phyloP scores from a whole-genome alignment of 2,888 invertebrate genomes.

The Oligia latruncula region DNA sequence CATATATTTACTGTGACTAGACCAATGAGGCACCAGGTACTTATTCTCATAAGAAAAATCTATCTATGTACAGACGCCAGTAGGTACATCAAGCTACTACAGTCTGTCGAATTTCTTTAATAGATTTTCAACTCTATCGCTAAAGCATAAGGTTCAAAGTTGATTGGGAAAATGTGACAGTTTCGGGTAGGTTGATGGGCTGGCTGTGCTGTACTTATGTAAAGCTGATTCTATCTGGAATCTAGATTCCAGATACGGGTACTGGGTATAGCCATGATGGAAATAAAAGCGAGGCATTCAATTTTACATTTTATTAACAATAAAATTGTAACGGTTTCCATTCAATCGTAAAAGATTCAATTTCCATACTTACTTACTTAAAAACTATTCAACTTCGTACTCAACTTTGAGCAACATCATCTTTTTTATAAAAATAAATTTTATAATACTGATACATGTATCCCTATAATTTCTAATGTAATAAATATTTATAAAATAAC shows the following conservation, averaged over 20 bases:
- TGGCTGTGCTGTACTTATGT: too few relatives aligned
- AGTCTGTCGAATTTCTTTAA: too few relatives aligned
- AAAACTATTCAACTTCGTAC: neutral
- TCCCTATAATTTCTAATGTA: conserved; percentile 2
- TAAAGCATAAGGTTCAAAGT: too few relatives aligned
- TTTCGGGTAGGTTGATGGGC: too few relatives aligned
- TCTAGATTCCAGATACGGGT: neutral
- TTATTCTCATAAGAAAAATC: neutral
- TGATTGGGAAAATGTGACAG: too few relatives aligned
- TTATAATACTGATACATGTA: conserved; percentile 47
- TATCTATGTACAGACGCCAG: too few relatives aligned
- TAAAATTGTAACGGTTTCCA: neutral
- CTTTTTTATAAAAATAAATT: neutral
- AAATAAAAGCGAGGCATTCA: conserved; percentile 11
- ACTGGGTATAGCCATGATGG: too few relatives aligned
- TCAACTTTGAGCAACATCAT: neutral
- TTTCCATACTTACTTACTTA: neutral
- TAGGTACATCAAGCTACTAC: too few relatives aligned
- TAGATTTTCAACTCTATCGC: too few relatives aligned
- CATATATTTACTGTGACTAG: neutral
- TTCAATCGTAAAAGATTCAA: neutral
- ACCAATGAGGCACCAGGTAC: too few relatives aligned
- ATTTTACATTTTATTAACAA: conserved; percentile 33
- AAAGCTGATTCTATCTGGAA: neutral
- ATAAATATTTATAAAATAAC: conserved; percentile 33